These are phyloP conservation scores for Vesta saturnalis DNA, from an alignment of 2,888 invertebrate genomes.

Conservation along the genomic window DNA sequence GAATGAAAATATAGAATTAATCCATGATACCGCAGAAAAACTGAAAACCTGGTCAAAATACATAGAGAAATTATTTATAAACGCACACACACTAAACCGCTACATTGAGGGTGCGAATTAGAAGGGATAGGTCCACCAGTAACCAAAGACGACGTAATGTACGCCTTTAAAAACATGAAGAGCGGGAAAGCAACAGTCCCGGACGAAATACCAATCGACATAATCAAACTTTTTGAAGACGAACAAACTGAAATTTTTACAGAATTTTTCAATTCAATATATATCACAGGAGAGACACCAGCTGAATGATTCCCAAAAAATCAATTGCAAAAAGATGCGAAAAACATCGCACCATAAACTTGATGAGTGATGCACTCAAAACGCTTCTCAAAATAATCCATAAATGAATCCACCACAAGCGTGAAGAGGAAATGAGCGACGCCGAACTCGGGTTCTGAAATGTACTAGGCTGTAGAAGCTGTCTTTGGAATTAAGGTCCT, in stretches of 20 bases:
- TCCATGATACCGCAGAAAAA: constrained; percentile 3
- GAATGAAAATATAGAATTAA: constrained; percentile 2
- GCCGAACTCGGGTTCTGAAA: not conserved
- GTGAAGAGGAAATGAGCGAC: not conserved
- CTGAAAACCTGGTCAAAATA: constrained; percentile 1
- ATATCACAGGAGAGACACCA: not conserved
- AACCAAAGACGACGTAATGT: constrained; percentile 1
- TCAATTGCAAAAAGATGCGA: no score
- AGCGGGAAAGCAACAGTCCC: constrained; percentile 3
- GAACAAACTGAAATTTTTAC: no score
- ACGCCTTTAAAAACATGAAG: not conserved
- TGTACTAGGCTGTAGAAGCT: constrained; percentile 11
- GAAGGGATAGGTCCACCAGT: no score
- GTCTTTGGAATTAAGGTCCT: not conserved
- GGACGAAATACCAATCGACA: not conserved
- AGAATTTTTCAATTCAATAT: no score
- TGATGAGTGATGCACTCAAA: no score
- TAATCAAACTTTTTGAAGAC: constrained; percentile 1
- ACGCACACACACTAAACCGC: constrained; percentile 2
- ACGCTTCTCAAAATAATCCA: no score
- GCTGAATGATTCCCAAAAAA: constrained; percentile 4
- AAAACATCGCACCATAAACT: no score
- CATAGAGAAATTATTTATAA: constrained; percentile 10
- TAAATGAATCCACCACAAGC: no score
- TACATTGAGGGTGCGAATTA: constrained; percentile 3